A percentile compares a stretch with the other conserved stretches of the same genome.
phyloP scores from a whole-genome alignment of 2,888 invertebrate species.

The Zaprionus lineosus region DNA sequence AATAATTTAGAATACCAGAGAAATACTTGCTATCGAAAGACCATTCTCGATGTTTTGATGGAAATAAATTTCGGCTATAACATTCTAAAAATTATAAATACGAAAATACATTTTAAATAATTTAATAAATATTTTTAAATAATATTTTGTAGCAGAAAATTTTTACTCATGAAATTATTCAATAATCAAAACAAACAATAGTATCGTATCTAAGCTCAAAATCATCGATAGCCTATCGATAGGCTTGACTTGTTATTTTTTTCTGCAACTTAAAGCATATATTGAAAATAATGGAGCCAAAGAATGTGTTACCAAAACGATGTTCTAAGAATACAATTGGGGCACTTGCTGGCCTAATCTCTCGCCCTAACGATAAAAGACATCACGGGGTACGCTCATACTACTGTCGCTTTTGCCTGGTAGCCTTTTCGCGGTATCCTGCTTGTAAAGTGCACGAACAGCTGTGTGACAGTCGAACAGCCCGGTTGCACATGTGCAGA shows the following conservation, averaged over 20 bases:
- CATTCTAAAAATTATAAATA: no score
- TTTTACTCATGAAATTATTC: no score
- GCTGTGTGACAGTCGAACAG: constrained; percentile 35
- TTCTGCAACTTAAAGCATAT: no score
- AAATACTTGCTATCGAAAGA: not conserved
- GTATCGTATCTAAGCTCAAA: no score
- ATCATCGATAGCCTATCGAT: no score
- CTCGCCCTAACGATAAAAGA: not conserved
- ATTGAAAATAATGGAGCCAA: constrained; percentile 18
- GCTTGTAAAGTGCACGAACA: constrained; percentile 53
- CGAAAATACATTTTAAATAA: no score
- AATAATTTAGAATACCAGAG: not conserved
- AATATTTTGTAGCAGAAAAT: no score
- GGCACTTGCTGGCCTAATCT: not conserved
- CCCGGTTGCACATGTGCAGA: constrained; percentile 47
- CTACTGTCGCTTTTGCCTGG: constrained; percentile 44
- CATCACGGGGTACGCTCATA: constrained; percentile 33
- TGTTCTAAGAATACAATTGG: not conserved
- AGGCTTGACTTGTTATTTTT: no score
- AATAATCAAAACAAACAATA: no score
- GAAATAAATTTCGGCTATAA: no score
- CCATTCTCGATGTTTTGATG: no score
- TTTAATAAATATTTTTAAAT: no score
- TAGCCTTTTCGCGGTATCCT: constrained; percentile 37
- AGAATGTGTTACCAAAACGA: constrained; percentile 27